Evolutionary conservation across 2,113 vertebrate species (phyloP).

Genomic region (Orycteropus afer): DNA sequence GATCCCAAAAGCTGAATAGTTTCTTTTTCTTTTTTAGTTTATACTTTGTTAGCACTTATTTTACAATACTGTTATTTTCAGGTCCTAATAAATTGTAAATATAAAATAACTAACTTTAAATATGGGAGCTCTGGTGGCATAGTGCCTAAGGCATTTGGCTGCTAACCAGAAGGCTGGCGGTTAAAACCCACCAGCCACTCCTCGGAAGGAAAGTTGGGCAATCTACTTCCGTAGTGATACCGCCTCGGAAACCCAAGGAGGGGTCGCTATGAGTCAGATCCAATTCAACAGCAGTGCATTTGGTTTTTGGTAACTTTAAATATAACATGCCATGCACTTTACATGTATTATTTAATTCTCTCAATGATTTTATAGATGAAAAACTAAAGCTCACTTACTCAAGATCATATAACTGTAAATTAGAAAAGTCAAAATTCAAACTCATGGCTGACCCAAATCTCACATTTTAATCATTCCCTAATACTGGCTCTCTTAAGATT

Average conservation of each 20-base stretch:
- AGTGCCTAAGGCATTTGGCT: no score
- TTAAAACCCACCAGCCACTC: no score
- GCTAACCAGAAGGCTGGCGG: no score
- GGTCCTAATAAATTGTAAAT: slow-evolving; percentile 8
- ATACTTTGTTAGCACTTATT: slow-evolving; percentile 11
- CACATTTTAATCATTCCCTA: neutral
- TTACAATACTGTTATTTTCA: neutral
- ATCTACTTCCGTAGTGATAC: no score
- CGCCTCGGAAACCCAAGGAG: no score
- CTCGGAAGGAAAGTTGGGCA: no score
- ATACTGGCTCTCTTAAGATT: neutral
- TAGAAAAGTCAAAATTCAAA: slow-evolving; percentile 28
- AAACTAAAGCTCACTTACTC: neutral
- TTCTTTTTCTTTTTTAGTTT: neutral
- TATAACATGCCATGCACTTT: neutral
- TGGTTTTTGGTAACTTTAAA: slow-evolving; percentile 46
- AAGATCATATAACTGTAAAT: neutral
- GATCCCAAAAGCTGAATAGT: neutral
- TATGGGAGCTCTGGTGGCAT: no score
- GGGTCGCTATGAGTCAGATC: no score
- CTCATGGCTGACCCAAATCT: neutral
- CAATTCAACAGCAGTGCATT: no score
- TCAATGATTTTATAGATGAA: neutral
- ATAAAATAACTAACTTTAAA: slow-evolving; percentile 48
- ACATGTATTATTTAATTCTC: neutral